phyloP scores from a whole-genome alignment of 2,888 invertebrate genomes.

The Embidobia sp. region DNA sequence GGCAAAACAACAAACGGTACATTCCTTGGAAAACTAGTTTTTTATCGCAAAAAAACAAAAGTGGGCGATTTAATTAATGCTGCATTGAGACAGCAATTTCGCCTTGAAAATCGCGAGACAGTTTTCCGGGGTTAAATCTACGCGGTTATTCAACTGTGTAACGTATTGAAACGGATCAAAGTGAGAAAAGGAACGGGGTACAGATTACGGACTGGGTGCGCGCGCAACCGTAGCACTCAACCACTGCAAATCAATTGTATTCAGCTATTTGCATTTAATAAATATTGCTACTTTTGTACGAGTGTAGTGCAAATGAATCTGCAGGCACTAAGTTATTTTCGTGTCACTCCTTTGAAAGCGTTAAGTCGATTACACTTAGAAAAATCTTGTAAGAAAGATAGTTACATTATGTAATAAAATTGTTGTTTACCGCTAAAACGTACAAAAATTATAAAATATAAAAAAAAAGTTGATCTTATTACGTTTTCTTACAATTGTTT shows the following conservation, averaged over 20 bases:
- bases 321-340: no score
- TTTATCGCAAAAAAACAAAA: no score
- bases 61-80: constrained; percentile 9
- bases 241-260: constrained; percentile 2
- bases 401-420: no score
- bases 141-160: constrained; percentile 12
- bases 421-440: no score
- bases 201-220: background rate
- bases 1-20: background rate
- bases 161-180: constrained; percentile 8
- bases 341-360: no score
- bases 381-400: no score
- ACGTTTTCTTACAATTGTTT: no score
- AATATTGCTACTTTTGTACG: background rate
- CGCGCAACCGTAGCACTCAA: no score
- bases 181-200: constrained; percentile 1
- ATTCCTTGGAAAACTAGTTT: background rate
- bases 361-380: no score
- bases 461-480: no score
- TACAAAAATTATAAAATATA: no score
- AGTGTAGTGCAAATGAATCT: no score
- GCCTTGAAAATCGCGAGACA: background rate
- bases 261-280: background rate
- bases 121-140: constrained; percentile 19
- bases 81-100: constrained; percentile 3